A percentile compares a stretch with the other conserved stretches of the same genome.
Evolutionary conservation across 2,113 vertebrate species (phyloP).

Genomic region (Donacobius atricapilla): DNA sequence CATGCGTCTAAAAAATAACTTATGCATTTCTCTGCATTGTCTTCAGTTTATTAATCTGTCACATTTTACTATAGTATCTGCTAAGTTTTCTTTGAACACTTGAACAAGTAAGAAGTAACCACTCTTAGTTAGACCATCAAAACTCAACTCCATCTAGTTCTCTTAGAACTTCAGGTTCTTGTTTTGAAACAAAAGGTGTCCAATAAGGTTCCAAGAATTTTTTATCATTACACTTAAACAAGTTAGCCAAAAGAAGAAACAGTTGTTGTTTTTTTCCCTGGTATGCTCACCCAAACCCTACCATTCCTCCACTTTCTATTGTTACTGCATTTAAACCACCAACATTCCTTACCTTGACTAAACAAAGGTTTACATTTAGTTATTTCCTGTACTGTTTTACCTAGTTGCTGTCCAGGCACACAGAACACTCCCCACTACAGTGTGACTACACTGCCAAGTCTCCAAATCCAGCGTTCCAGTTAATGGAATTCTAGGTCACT

Average conservation of each 20-base stretch:
- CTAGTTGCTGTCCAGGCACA: not conserved
- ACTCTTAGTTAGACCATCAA: conserved; percentile 1
- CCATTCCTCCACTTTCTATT: not conserved
- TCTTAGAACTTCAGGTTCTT: not conserved
- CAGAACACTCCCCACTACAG: not conserved
- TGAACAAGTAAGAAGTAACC: conserved; percentile 14
- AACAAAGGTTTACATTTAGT: not conserved
- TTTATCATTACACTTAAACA: not conserved
- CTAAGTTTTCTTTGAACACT: not conserved
- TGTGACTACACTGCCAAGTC: not conserved
- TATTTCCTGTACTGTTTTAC: not conserved
- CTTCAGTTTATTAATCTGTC: conserved; percentile 13
- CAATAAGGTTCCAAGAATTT: not conserved
- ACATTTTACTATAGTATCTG: conserved; percentile 3
- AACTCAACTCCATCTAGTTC: not conserved
- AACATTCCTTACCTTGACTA: not conserved
- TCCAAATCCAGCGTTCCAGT: not conserved
- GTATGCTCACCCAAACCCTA: not conserved
- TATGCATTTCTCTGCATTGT: conserved; percentile 13
- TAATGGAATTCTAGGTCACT: conserved; percentile 38
- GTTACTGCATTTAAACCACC: not conserved
- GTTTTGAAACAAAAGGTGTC: not conserved
- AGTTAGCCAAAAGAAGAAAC: not conserved
- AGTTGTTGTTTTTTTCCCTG: not conserved
- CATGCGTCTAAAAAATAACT: conserved; percentile 23